Conservation (phyloP, 2,888 invertebrate genomes). For the Drosophila nr. fundita region DNA sequence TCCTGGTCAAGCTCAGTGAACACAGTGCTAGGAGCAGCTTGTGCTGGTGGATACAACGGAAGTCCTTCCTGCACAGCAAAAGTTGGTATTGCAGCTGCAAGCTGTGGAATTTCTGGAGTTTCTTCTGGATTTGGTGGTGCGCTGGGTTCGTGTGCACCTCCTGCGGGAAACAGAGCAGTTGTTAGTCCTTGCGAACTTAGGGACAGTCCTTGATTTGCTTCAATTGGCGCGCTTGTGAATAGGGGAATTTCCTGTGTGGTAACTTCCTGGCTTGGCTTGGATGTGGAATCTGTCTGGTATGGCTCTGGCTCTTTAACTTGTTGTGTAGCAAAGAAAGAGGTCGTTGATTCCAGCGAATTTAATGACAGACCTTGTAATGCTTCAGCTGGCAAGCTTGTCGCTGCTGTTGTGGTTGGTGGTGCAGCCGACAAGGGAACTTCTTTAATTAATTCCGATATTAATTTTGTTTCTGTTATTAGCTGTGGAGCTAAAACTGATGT, state of each 20-base stretch:
- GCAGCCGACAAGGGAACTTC: slow-evolving; percentile 38
- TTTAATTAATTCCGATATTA: background rate
- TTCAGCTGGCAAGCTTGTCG: background rate
- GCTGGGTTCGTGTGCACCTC: slow-evolving; percentile 1
- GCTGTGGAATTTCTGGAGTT: background rate
- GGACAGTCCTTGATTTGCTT: background rate
- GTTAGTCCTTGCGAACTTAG: slow-evolving; percentile 1
- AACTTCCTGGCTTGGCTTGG: background rate
- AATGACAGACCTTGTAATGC: slow-evolving; percentile 3
- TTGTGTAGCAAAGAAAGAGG: slow-evolving; percentile 32
- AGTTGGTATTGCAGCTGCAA: background rate
- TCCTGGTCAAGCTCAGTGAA: slow-evolving; percentile 11
- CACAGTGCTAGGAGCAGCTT: background rate
- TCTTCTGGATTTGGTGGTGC: background rate
- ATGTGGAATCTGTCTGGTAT: background rate
- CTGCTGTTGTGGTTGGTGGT: slow-evolving; percentile 14
- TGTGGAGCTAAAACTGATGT: background rate
- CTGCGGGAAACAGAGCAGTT: slow-evolving; percentile 15
- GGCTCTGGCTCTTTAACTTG: background rate
- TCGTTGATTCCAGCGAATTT: slow-evolving; percentile 14
- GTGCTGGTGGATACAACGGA: slow-evolving; percentile 18
- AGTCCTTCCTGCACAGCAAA: slow-evolving; percentile 2
- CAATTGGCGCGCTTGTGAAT: background rate
- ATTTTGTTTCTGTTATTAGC: background rate
- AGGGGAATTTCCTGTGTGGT: slow-evolving; percentile 5